Evolutionary conservation across 2,113 vertebrate species (phyloP).

Genomic region (Spea bombifrons): DNA sequence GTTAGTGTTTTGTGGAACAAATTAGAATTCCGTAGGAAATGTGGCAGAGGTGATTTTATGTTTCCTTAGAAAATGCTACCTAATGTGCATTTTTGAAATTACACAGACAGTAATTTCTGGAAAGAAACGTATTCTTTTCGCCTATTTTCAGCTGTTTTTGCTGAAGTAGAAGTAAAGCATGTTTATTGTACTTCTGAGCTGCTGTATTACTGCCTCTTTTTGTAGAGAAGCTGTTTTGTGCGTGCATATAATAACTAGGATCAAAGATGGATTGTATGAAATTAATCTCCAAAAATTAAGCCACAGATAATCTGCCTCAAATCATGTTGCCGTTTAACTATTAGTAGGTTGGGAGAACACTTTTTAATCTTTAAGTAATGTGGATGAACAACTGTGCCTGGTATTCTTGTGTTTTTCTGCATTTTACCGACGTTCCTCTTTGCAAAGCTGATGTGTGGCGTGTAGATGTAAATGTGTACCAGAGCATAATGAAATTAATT

Average conservation of each 20-base stretch:
- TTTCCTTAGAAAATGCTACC: too few species aligned
- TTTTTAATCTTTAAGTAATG: slow-evolving; percentile 18
- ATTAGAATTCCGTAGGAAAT: too few species aligned
- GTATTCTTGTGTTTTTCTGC: background rate
- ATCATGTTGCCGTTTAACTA: slow-evolving; percentile 17
- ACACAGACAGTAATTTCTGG: too few species aligned
- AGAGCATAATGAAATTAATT: slow-evolving; percentile 38
- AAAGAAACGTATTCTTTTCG: too few species aligned
- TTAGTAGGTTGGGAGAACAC: slow-evolving; percentile 5
- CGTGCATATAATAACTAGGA: slow-evolving; percentile 12
- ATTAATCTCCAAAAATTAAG: slow-evolving; percentile 41
- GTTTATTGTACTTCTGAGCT: background rate
- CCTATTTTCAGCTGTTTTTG: too few species aligned
- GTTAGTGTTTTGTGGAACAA: too few species aligned
- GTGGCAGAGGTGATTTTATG: too few species aligned
- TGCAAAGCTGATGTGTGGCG: background rate
- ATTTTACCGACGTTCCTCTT: background rate
- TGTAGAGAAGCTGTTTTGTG: background rate
- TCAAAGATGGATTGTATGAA: slow-evolving; percentile 19
- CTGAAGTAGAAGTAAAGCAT: background rate
- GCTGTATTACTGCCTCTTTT: background rate
- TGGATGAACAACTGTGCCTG: slow-evolving; percentile 7
- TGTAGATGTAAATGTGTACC: background rate
- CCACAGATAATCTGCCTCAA: slow-evolving; percentile 28
- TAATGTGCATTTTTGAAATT: too few species aligned